Evolutionary conservation across 1,140 invertebrate species (phyloP).

Genomic region (Oreohelix idahoensis): DNA sequence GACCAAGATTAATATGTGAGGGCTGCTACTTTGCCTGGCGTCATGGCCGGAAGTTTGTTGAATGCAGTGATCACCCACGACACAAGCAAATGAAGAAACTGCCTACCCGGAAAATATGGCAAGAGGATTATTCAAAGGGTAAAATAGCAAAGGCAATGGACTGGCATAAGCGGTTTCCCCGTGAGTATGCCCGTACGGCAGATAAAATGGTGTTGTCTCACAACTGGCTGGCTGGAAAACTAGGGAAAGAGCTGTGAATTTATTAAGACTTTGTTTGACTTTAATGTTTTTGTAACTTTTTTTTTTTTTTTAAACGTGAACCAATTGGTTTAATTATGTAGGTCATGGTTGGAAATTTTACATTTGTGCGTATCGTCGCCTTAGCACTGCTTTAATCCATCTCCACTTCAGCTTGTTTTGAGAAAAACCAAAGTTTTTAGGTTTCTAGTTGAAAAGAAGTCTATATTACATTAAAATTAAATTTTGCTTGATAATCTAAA

Average conservation of each 20-base stretch:
- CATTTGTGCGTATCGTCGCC: too few species aligned
- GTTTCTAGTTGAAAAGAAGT: too few species aligned
- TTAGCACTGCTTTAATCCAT: too few species aligned
- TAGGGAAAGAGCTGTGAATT: conserved; percentile 26
- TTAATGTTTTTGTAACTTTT: too few species aligned
- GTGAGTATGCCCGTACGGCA: background rate
- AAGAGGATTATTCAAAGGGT: conserved; percentile 49
- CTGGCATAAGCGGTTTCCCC: conserved; percentile 16
- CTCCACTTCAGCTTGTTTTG: too few species aligned
- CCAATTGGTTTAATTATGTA: too few species aligned
- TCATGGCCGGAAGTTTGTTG: conserved; percentile 81
- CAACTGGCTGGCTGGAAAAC: conserved; percentile 33
- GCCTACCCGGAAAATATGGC: conserved; percentile 56
- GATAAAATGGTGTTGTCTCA: conserved; percentile 24
- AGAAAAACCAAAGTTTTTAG: too few species aligned
- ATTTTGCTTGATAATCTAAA: too few species aligned
- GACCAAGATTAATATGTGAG: conserved; percentile 80
- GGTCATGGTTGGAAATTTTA: too few species aligned
- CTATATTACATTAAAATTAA: too few species aligned
- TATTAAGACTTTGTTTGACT: too few species aligned
- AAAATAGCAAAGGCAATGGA: conserved; percentile 24
- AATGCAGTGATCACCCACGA: conserved; percentile 82
- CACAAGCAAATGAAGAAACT: conserved; percentile 86
- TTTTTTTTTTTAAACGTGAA: too few species aligned
- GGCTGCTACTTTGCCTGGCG: conserved; percentile 83